Percentiles rank a stretch among this genome's conserved stretches.
phyloP scores from a whole-genome alignment of 2,888 invertebrate species.

The Scrobipalpa costella region DNA sequence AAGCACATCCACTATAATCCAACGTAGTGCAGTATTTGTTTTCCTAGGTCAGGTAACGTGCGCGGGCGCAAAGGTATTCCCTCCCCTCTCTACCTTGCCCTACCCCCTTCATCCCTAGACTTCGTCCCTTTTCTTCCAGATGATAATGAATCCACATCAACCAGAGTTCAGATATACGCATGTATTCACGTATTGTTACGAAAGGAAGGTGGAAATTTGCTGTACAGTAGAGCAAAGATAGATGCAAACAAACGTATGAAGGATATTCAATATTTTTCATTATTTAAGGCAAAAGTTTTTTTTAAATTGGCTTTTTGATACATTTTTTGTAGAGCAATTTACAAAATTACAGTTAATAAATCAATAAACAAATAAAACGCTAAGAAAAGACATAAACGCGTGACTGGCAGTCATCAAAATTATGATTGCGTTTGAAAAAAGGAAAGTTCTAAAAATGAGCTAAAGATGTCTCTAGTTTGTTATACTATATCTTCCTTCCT shows the following conservation, averaged over 20 bases:
- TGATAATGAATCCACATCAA: conserved; percentile 69
- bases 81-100: conserved; percentile 32
- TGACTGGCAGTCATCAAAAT: neutral
- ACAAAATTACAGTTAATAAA: neutral
- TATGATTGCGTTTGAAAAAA: too few species aligned
- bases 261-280: too few species aligned
- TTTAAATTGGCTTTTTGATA: too few species aligned
- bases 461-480: too few species aligned
- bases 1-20: conserved; percentile 49
- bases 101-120: conserved; percentile 42
- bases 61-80: conserved; percentile 67
- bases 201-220: too few species aligned
- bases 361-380: neutral
- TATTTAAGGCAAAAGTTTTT: too few species aligned
- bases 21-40: conserved; percentile 62
- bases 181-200: too few species aligned
- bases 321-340: too few species aligned
- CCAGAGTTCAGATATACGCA: conserved; percentile 27
- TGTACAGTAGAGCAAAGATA: too few species aligned
- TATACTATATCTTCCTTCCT: too few species aligned
- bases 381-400: conserved; percentile 2
- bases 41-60: conserved; percentile 78
- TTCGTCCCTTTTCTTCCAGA: conserved; percentile 65
- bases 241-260: too few species aligned
- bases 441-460: too few species aligned